Evolutionary conservation across 2,797 vertebrate species (phyloP), one percentile per base, ranked within the genome.

Genomic region (Mus minutoides): DNA sequence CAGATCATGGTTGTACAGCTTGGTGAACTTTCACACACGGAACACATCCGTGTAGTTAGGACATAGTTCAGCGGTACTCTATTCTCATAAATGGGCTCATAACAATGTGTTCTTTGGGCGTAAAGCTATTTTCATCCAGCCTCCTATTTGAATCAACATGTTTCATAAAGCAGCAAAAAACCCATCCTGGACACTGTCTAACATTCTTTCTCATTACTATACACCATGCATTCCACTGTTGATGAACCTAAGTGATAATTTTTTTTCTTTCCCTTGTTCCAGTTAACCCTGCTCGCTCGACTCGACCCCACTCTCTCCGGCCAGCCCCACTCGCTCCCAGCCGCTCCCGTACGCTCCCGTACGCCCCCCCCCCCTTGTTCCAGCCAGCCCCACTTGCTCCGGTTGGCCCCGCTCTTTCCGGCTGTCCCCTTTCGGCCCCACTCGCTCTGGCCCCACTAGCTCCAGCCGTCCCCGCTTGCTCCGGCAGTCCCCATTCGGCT

Each of bases 11-110:
- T 4, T 58, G 6, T 40, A 83, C 34, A 64, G 29, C 46, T 88
- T 89, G 31, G 69, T 54, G 62, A 89, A 91, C 88, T 75, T 96
- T 89, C 60, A 82, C 40, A 92, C 69, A 86, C 62, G 49, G 21
- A 92, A 75, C 19, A 78, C 16, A 83, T 90, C 29, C 31, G 43
- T 7, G 26, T 91, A 58, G 88, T 8, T 58, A 93, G 43, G 46
- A 26, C 19, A 22, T 80, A 89, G 37, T 77, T 94, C 7, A 85
- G 87, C n/a, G 62, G 62, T n/a, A 90, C 46, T 91, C 92, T 93
- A 80, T 52, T 94, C 22, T 92, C 37, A 94, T 60, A 78, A 93
- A 91, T 69, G 40, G 26, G 37, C 56, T 84, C 43, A 40, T n/a
- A 75, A 75, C 2, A 34, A 60, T 26, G 19, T 82, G 14, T 64